These are phyloP conservation scores for Bufo bufo DNA, from an alignment of 2,113 vertebrate genomes.

Conservation along the genomic window DNA sequence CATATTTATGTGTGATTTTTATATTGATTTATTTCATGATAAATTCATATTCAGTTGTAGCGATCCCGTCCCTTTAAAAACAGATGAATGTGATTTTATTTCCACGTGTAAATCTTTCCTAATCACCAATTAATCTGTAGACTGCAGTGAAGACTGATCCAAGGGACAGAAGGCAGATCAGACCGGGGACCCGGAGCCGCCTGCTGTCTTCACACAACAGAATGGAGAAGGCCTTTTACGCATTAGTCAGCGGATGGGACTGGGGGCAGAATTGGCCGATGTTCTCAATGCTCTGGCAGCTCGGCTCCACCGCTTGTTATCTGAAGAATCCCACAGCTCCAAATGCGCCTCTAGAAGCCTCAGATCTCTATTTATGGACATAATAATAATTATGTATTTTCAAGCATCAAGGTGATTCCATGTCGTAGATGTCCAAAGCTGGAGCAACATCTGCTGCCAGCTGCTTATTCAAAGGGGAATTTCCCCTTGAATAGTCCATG, in stretches of 20 bases:
- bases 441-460: too few relatives aligned
- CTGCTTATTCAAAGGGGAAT: too few relatives aligned
- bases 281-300: neutral
- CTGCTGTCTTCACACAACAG: neutral
- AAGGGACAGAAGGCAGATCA: constrained; percentile 22
- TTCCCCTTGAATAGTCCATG: too few relatives aligned
- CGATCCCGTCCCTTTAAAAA: neutral
- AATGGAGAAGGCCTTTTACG: neutral
- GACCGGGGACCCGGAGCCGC: neutral
- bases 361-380: neutral
- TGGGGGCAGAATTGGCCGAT: constrained; percentile 19
- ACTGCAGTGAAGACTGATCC: neutral
- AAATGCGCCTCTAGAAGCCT: neutral
- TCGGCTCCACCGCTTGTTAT: neutral
- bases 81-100: neutral
- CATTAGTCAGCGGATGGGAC: constrained; percentile 7
- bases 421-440: neutral
- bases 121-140: constrained; percentile 20
- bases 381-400: neutral
- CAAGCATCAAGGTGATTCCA: neutral
- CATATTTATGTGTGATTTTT: too few relatives aligned
- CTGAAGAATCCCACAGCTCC: neutral
- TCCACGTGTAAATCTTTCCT: neutral
- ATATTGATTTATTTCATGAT: too few relatives aligned
- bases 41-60: too few relatives aligned